Evolutionary conservation across 2,113 vertebrate species (phyloP), one percentile per base, ranked within the genome.

Genomic region (Oreochromis aureus): DNA sequence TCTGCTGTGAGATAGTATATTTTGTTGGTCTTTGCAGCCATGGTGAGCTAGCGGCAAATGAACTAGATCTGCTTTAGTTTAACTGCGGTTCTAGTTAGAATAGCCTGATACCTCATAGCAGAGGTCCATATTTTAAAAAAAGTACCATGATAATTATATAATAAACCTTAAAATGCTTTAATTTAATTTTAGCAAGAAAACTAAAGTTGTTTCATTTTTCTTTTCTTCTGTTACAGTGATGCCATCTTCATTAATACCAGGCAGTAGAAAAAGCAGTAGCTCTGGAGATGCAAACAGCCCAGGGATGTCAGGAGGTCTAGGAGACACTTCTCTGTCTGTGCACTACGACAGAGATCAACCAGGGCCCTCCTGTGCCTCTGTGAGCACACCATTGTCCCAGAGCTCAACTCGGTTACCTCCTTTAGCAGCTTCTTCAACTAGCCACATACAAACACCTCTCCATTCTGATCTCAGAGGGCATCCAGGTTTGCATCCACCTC

Each of bases 211-310:
- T 30, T n/a, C n/a, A 27, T 12, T n/a, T 13, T 56, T 56, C 19
- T 6, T 71, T 30, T 66, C n/a, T 69, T 90, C 24, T 78, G 4
- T 93, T 93, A 3, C 83, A 98, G 98, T 94, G 54, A 86, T 97
- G 1, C 86, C 92, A 15, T 95, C 92, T 3, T 3, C 91, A 22
- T 79, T 94, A 82, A 96, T 86, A 2, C 96, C 94, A 63, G 92
- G 79, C 59, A 86, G 93, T 44, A 41, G 51, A 0, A 86, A 53
- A 63, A 91, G 78, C 9, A 92, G 85, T 32, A 90, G 80, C 87
- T 93, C 54, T 13, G 95, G 92, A 34, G 95, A 96, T 78, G 39
- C 76, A 51, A 89, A 24, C 54, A 76, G 19, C 18, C 95, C 92
- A 10, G 90, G 81, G 2, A 48, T 91, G 63, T 59, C 92, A 51